Evolutionary conservation across 2,113 vertebrate species (phyloP).

Genomic region (Cichladusa arquata): DNA sequence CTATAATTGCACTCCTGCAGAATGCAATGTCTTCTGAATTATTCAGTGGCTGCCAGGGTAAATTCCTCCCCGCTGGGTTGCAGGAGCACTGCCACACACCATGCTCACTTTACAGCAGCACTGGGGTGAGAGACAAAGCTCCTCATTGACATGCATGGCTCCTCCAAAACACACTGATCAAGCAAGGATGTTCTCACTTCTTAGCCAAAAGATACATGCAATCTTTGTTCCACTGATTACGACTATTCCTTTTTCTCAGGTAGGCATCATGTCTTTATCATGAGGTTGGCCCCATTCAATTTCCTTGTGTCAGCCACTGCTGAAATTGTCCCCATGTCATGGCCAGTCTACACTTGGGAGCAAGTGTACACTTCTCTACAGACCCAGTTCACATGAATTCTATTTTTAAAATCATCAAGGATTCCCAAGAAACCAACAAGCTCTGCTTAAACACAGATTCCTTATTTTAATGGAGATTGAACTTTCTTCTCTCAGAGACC

Average conservation of each 20-base stretch:
- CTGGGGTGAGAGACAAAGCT: not conserved
- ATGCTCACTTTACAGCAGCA: not conserved
- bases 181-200: not conserved
- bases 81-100: not conserved
- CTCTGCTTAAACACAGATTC: not conserved
- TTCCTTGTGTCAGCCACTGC: not conserved
- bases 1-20: not conserved
- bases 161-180: not conserved
- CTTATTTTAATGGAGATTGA: not conserved
- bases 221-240: not conserved
- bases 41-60: not conserved
- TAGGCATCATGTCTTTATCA: not conserved
- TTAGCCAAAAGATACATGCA: not conserved
- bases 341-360: not conserved
- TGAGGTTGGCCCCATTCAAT: not conserved
- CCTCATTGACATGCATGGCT: not conserved
- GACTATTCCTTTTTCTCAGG: not conserved
- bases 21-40: not conserved
- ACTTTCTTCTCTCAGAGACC: not conserved
- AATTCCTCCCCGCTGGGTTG: not conserved
- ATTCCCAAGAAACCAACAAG: not conserved
- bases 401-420: not conserved
- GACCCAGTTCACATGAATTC: not conserved
- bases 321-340: not conserved
- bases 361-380: not conserved